Evolutionary conservation across 2,888 invertebrate species (phyloP), one percentile per base, ranked within the genome.

Genomic region (Sericinus montela): DNA sequence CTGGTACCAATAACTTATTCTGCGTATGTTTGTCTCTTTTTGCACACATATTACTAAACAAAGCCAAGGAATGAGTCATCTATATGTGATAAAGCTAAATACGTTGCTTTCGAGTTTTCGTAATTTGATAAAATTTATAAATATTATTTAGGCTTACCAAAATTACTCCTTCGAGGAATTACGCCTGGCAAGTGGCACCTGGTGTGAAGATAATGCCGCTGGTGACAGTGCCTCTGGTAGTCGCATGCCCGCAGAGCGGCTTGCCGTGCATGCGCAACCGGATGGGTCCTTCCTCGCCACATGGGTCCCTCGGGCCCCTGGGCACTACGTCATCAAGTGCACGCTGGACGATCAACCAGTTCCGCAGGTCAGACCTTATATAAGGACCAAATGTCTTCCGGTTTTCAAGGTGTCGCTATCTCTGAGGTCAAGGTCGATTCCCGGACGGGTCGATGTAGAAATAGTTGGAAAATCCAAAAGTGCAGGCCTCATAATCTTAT

Each of bases 121-220:
- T n/a, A n/a, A n/a, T n/a, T n/a, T n/a, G n/a, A n/a, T n/a, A n/a
- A n/a, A n/a, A n/a, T n/a, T n/a, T n/a, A n/a, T n/a, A n/a, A n/a
- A n/a, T n/a, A n/a, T 19, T 19, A 67, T 72, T 9, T 84, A 96
- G 93, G 93, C 93, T 0, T 98, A 94, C 79, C 95, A 96, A 67
- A 95, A 95, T 73, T 98, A 95, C 71, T 98, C 98, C 0, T 98
- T 98, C 78, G 99, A 99, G 82, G 99, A 99, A 80, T 80, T 99
- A 35, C 92, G 98, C 28, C 76, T 85, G 32, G 85, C 89, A 11
- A 82, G 86, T 53, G 80, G 81, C 1, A 76, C 80, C 37, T 91
- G 91, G 79, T 74, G 72, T 13, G 77, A 86, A 58, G 78, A 58
- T 61, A 78, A 80, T 45, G 78, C 79, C 4, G 63, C 73, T 7